Evolutionary conservation across 2,888 invertebrate genomes (phyloP), one percentile per base, ranked within the genome.

Genomic region (Rhingia campestris): DNA sequence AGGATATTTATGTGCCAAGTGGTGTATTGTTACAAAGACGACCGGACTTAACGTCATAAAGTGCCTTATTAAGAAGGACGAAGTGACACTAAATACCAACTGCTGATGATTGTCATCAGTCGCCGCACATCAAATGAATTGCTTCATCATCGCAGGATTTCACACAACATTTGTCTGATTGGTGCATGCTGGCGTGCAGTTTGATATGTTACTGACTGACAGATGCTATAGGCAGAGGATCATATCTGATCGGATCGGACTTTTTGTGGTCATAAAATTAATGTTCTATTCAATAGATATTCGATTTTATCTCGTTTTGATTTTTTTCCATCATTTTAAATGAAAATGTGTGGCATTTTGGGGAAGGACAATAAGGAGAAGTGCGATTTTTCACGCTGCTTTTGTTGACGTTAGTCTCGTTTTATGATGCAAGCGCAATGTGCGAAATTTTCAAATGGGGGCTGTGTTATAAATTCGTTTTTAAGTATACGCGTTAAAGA

Each of bases 201-300:
- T 32, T 69, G 12, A 61, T 43, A 49, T 33, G n/a, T 56, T 14
- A 37, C 37, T 61, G 77, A 74, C 70, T 80, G 80, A 80, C 84
- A 84, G 84, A 84, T 84, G 84, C 74, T 66, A 56, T 22, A 22
- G 22, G 22, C 22, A 22, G 22, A 22, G 22, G 22, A 22, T 22
- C 22, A 1, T 22, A 22, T 22, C 22, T 2, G 22, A 22, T 22
- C 22, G 69, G 58, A 69, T 80, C 72, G 53, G 45, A 53, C 32
- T 51, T 81, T 70, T 59, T 84, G 79, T 61, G 84, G 70, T 84
- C 70, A 80, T 84, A 80, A 84, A 84, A 80, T 80, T 66, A 84
- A 70, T 80, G 67, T 66, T 45, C 79, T 61, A 80, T 84, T 84
- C 84, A 84, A 84, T 80, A 84, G 49, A 75, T 75, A 80, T 84